Percentiles rank a stretch among this genome's conserved stretches.
These are phyloP conservation scores for Ardeotis arabs DNA, from an alignment of 2,113 vertebrate species.

Conservation along the genomic window DNA sequence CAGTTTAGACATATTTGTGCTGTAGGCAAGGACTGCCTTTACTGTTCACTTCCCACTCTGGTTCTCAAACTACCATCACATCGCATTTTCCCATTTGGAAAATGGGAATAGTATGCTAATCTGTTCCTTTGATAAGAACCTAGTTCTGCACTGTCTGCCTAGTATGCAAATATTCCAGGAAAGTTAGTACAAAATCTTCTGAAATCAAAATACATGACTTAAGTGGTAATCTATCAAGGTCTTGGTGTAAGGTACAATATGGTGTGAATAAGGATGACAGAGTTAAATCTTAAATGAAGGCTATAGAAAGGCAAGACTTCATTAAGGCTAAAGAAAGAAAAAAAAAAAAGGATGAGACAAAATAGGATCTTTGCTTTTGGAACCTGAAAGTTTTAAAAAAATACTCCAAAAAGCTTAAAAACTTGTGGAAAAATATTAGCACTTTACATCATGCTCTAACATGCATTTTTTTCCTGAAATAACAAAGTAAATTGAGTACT, in stretches of 20 bases:
- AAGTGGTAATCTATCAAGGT: background rate
- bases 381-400: background rate
- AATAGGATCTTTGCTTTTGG: background rate
- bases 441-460: background rate
- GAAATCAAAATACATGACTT: background rate
- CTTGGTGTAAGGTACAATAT: background rate
- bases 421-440: background rate
- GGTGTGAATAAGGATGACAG: background rate
- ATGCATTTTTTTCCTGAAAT: background rate
- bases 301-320: background rate
- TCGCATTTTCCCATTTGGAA: background rate
- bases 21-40: background rate
- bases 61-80: background rate
- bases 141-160: background rate
- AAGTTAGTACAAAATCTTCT: background rate
- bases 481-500: background rate
- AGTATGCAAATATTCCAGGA: background rate
- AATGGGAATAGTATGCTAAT: background rate
- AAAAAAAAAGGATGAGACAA: background rate
- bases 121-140: background rate
- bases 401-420: background rate
- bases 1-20: background rate
- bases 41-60: background rate
- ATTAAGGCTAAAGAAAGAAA: background rate
- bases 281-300: background rate